Evolutionary conservation across 2,888 invertebrate genomes (phyloP).

Genomic region (Nemoura dubitans): DNA sequence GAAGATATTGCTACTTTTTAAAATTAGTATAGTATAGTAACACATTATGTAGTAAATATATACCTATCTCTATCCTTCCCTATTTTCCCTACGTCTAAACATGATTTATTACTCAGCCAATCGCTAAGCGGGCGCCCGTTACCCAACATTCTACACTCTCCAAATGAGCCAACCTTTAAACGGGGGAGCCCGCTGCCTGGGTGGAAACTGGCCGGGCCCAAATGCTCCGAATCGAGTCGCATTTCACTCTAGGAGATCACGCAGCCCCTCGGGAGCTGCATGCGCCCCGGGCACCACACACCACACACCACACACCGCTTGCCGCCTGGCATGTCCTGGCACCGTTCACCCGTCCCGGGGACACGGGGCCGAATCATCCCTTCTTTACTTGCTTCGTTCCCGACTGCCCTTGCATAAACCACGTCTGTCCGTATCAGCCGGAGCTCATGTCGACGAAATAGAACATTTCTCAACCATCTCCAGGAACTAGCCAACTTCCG

Average conservation of each 20-base stretch:
- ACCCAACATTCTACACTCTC: not conserved
- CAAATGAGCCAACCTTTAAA: not conserved
- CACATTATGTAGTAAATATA: too few species aligned
- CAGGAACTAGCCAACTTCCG: not conserved
- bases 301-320: too few species aligned
- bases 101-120: not conserved
- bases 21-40: too few species aligned
- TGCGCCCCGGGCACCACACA: not conserved
- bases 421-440: not conserved
- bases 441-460: not conserved
- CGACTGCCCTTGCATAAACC: not conserved
- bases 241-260: not conserved
- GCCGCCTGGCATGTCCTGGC: not conserved
- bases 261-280: not conserved
- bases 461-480: not conserved
- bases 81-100: not conserved
- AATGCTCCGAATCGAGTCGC: not conserved
- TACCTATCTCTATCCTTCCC: too few species aligned
- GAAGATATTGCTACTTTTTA: too few species aligned
- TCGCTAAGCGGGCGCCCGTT: not conserved
- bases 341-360: not conserved
- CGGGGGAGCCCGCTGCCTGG: not conserved
- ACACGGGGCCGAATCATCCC: conserved; percentile 3
- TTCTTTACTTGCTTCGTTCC: not conserved
- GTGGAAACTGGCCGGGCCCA: not conserved